These are phyloP conservation scores for Seira musarum DNA, from an alignment of 2,888 invertebrate genomes.

Conservation along the genomic window DNA sequence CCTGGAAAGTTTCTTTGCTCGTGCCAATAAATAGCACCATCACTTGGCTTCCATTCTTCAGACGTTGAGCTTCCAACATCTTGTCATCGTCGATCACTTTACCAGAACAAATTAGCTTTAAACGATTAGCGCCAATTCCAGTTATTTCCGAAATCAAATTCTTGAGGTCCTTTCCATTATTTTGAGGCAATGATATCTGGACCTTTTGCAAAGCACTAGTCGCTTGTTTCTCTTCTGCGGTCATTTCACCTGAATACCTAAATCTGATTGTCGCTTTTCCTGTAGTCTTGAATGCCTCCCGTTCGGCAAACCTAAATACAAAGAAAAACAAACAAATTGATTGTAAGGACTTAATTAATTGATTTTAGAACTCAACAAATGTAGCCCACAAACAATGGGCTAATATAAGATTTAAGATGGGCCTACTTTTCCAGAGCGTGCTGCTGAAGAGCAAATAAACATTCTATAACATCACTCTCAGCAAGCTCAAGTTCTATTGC, in stretches of 20 bases:
- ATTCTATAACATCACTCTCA: slow-evolving; percentile 75
- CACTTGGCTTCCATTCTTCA: slow-evolving; percentile 81
- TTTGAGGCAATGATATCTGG: slow-evolving; percentile 75
- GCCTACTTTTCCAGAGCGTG: slow-evolving; percentile 79
- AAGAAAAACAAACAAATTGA: background rate
- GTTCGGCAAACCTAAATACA: slow-evolving; percentile 77
- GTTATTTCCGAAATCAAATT: slow-evolving; percentile 73
- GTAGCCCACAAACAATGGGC: background rate
- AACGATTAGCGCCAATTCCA: slow-evolving; percentile 70
- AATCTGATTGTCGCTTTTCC: slow-evolving; percentile 83
- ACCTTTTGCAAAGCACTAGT: slow-evolving; percentile 74
- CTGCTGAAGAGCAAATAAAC: slow-evolving; percentile 78
- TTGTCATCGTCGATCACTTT: slow-evolving; percentile 77
- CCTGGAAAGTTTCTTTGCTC: slow-evolving; percentile 71
- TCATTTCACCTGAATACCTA: slow-evolving; percentile 76
- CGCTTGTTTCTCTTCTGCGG: slow-evolving; percentile 4
- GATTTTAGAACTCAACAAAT: too few relatives aligned
- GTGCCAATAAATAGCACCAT: slow-evolving; percentile 77
- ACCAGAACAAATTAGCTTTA: slow-evolving; percentile 81
- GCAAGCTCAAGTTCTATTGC: slow-evolving; percentile 76
- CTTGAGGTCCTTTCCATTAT: slow-evolving; percentile 76
- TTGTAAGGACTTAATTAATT: too few relatives aligned
- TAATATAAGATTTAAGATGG: background rate
- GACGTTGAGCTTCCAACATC: slow-evolving; percentile 76
- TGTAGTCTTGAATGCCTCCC: slow-evolving; percentile 80